A percentile compares a stretch with the other conserved stretches of the same genome.
Evolutionary conservation across 2,888 invertebrate species (phyloP).

Genomic region (Chromoteleia sp.): DNA sequence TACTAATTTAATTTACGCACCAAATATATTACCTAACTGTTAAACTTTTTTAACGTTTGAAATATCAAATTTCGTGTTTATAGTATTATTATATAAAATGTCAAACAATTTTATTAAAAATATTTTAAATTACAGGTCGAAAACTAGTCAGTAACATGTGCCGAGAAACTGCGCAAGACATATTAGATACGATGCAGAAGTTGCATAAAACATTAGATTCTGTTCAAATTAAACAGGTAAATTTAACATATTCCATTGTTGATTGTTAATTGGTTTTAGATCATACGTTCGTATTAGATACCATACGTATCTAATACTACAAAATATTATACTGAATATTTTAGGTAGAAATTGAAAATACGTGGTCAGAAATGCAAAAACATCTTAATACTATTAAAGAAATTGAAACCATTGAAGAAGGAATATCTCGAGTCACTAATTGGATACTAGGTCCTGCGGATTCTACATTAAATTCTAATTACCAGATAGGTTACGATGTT

Average conservation of each 20-base stretch:
- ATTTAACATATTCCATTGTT: neutral
- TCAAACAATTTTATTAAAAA: neutral
- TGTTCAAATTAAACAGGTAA: conserved; percentile 87
- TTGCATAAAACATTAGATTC: conserved; percentile 87
- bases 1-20: too few species aligned
- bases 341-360: conserved; percentile 86
- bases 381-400: conserved; percentile 87
- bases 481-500: conserved; percentile 90
- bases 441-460: conserved; percentile 93
- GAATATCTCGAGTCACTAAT: conserved; percentile 89
- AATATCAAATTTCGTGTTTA: too few species aligned
- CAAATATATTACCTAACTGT: too few species aligned
- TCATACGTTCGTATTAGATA: too few species aligned
- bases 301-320: neutral
- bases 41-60: too few species aligned
- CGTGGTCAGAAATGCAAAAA: conserved; percentile 87
- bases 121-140: conserved; percentile 75
- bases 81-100: too few species aligned
- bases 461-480: conserved; percentile 89
- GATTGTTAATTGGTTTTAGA: neutral
- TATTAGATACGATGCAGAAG: conserved; percentile 87
- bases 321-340: conserved; percentile 1
- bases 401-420: conserved; percentile 87
- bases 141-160: conserved; percentile 78
- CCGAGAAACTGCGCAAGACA: conserved; percentile 87